phyloP scores from a whole-genome alignment of 2,113 vertebrate species.

The Asarcornis scutulata region DNA sequence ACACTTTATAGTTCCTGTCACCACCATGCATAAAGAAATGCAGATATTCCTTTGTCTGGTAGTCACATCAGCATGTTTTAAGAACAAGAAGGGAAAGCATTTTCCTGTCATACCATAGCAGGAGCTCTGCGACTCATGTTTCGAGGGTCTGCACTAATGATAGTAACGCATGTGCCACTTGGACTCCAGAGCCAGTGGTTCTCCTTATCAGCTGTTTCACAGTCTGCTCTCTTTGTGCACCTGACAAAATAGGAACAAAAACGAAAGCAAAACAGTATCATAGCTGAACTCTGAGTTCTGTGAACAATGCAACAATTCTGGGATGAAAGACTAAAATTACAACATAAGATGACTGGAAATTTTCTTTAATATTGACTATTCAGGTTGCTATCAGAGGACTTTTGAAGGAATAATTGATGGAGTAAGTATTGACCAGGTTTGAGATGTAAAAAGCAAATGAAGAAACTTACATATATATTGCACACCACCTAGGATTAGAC shows the following conservation, averaged over 20 bases:
- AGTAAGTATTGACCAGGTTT: not conserved
- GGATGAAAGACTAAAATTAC: not conserved
- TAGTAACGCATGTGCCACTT: slow-evolving; percentile 79
- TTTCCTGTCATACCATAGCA: slow-evolving; percentile 59
- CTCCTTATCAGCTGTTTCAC: slow-evolving; percentile 72
- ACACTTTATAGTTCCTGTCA: not conserved
- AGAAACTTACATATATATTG: not conserved
- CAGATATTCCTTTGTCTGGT: not conserved
- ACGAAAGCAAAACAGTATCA: not conserved
- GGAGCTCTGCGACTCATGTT: slow-evolving; percentile 87
- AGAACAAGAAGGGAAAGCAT: not conserved
- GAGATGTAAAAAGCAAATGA: not conserved
- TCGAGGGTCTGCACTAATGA: slow-evolving; percentile 81
- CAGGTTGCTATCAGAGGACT: not conserved
- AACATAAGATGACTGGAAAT: not conserved
- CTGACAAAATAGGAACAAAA: slow-evolving; percentile 67
- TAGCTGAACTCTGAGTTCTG: not conserved
- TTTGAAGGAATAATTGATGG: not conserved
- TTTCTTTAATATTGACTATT: slow-evolving; percentile 8
- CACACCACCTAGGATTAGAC: not conserved
- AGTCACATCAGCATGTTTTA: not conserved
- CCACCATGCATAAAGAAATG: not conserved
- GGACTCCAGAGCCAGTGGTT: slow-evolving; percentile 95
- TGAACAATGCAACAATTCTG: not conserved
- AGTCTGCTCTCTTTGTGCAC: slow-evolving; percentile 86